Base-by-base conservation (phyloP, 2,113 vertebrate species). In the Callopanchax toddi region DNA sequence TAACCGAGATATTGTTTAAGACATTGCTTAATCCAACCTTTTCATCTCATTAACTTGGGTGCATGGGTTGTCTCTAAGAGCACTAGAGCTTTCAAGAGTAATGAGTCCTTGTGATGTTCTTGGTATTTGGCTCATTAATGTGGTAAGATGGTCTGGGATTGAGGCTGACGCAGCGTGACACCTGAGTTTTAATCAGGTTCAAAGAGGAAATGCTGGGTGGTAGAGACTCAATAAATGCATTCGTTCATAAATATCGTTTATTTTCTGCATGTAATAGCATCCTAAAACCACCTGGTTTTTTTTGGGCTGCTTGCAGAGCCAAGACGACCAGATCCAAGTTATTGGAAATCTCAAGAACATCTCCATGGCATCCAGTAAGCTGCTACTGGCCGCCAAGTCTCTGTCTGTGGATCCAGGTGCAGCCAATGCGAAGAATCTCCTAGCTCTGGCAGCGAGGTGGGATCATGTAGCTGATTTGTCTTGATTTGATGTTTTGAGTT, bases 321-420 rank as follows among this genome's bases (percentile, higher is more conserved):
- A 96, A 86, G 97, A 99, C n/a, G 97, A 99, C 90, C 96, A 99
- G 92, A 95, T 99, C 77, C 97, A 99, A 86, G 96, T 99, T 60
- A 96, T 99, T 78, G 95, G 97, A 45, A 99, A 98, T 88, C 94
- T 99, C 70, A 99, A 99, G 88, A 99, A 96, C 71, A 99, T 99
- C 88, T 99, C 97, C 0, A 99, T 99, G 97, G 96, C 97, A 3
- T 99, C 97, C 82, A 98, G 96, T 90, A 99, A 99, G 82, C 91
- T 99, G 62, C 85, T 99, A 53, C 86, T 99, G 58, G 97, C 97
- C n/a, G 97, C 97, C 83, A 99, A 99, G 76, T 99, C 97, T 62
- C 94, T 99, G 17, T 99, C 97, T 37, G 97, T 99, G 60, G 97
- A 99, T 79, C 96, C 97, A 5, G 95, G 95, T 25, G 97, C 97